Evolutionary conservation across 2,888 invertebrate species (phyloP), one percentile per base, ranked within the genome.

Genomic region (Eilema caniola): DNA sequence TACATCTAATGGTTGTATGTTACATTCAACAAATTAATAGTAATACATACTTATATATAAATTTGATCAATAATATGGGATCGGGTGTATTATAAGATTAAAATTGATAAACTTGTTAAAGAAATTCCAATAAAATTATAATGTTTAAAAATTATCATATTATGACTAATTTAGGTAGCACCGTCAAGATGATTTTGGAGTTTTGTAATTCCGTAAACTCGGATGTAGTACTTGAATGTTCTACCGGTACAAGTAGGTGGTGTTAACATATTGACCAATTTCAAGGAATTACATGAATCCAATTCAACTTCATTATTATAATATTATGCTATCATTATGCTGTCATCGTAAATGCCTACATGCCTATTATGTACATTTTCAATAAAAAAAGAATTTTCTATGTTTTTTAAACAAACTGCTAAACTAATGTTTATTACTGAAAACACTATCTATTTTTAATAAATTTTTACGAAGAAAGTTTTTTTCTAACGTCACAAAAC

Each of bases 371-470:
- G 25, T 60, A 66, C n/a, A 41, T 60, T 14, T 62, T 62, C 3
- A 24, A 8, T 24, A 62, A 62, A 24, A 62, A 62, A 33, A 12
- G 4, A n/a, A 1, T 20, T 20, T 7, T 20, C 12, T 62, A 23
- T 8, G 14, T 10, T 61, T 20, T 14, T 62, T 62, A 37, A 64
- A 62, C 12, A 62, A 75, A 47, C 23, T 66, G 69, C 68, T 66
- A 72, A 67, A 41, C 37, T 73, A 73, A 41, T 31, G 67, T 68
- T n/a, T n/a, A 71, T 62, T 70, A 64, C 47, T 71, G 69, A 62
- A 77, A 73, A 77, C 77, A 71, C 75, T 76, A 60, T 72, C 70
- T 80, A 80, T 53, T 80, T 80, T 82, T 77, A 80, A 75, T 79
- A 82, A 72, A 70, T 74, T 71, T 73, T 77, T 77, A 79, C 71